phyloP scores from a whole-genome alignment of 2,113 vertebrate genomes.

The Perca schrenkii region DNA sequence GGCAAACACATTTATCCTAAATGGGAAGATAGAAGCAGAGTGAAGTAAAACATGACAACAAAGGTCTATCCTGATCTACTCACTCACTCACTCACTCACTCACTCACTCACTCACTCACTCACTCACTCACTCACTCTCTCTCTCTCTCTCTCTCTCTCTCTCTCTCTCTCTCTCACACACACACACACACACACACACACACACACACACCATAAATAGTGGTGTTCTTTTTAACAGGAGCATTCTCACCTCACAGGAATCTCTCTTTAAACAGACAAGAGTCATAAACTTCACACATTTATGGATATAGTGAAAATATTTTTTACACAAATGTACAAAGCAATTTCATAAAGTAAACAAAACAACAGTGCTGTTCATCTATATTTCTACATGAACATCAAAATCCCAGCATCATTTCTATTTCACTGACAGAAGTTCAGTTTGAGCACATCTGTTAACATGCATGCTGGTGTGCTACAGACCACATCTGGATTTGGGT shows the following conservation, averaged over 20 bases:
- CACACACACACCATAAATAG: slow-evolving; percentile 50
- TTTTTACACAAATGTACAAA: slow-evolving; percentile 46
- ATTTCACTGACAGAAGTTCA: slow-evolving; percentile 21
- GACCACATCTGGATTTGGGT: slow-evolving; percentile 14
- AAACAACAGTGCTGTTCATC: slow-evolving; percentile 10
- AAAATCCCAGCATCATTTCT: slow-evolving; percentile 4
- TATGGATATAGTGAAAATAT: slow-evolving; percentile 6
- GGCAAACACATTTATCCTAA: slow-evolving; percentile 40
- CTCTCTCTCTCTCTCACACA: not conserved
- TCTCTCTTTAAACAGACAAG: slow-evolving; percentile 39
- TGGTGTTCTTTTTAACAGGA: slow-evolving; percentile 12
- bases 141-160: not conserved
- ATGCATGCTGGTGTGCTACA: not conserved
- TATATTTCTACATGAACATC: slow-evolving; percentile 23
- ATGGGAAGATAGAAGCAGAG: not conserved
- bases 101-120: not conserved
- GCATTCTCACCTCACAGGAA: slow-evolving; percentile 8
- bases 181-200: slow-evolving; percentile 4
- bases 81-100: not conserved
- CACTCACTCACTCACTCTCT: not conserved
- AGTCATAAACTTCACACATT: slow-evolving; percentile 6
- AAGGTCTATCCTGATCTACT: not conserved
- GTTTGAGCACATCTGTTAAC: not conserved
- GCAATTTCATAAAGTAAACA: slow-evolving; percentile 24
- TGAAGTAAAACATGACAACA: not conserved